Evolutionary conservation across 2,113 vertebrate genomes (phyloP).

Genomic region (Strix aluco): DNA sequence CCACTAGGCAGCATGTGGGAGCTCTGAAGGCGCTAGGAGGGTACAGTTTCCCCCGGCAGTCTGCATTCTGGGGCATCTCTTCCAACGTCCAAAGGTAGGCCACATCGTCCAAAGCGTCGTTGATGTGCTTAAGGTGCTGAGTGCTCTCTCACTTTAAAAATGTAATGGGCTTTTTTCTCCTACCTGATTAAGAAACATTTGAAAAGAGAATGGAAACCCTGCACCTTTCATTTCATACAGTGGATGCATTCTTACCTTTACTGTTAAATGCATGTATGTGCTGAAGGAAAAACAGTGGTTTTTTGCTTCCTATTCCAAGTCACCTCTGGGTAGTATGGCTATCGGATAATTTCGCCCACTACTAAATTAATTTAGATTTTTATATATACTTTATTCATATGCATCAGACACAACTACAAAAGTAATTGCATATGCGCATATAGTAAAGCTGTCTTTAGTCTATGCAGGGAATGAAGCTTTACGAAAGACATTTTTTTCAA

Average conservation of each 20-base stretch:
- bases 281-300: not conserved
- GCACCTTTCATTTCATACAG: not conserved
- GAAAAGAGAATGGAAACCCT: not conserved
- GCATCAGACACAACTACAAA: not conserved
- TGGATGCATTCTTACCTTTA: not conserved
- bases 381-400: not conserved
- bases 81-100: not conserved
- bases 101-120: rapidly evolving
- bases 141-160: not conserved
- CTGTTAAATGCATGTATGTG: not conserved
- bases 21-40: not conserved
- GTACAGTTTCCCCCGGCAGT: not conserved
- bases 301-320: not conserved
- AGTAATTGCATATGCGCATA: not conserved
- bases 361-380: not conserved
- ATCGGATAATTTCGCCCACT: not conserved
- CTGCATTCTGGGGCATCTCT: not conserved
- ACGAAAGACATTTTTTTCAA: not conserved
- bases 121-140: not conserved
- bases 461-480: not conserved
- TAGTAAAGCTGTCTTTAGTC: not conserved
- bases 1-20: rapidly evolving
- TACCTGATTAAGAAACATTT: not conserved
- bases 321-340: not conserved
- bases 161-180: not conserved